phyloP scores from a whole-genome alignment of 2,113 vertebrate species.

The Seriola quinqueradiata region DNA sequence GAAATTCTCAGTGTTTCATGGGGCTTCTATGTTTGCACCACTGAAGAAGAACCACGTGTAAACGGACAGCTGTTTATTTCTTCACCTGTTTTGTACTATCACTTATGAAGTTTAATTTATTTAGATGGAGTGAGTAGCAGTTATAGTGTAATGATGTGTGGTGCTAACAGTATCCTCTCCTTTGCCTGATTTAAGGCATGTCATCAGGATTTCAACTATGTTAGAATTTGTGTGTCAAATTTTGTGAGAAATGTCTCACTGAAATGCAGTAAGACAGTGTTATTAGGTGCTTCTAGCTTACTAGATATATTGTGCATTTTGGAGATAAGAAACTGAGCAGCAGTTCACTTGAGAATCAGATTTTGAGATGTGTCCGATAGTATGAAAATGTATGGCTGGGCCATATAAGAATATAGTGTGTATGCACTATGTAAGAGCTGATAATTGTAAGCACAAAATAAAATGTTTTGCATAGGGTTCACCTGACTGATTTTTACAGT shows the following conservation, averaged over 20 bases:
- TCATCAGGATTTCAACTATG: constrained; percentile 31
- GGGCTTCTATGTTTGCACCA: constrained; percentile 45
- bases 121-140: constrained; percentile 52
- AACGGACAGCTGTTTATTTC: constrained; percentile 42
- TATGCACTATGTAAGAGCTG: constrained; percentile 56
- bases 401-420: constrained; percentile 67
- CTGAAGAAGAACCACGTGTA: constrained; percentile 26
- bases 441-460: constrained; percentile 79
- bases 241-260: constrained; percentile 51
- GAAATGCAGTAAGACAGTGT: constrained; percentile 53
- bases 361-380: constrained; percentile 51
- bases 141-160: constrained; percentile 59
- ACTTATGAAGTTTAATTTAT: constrained; percentile 74
- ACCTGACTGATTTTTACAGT: constrained; percentile 21
- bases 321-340: constrained; percentile 20
- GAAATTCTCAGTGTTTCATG: constrained; percentile 52
- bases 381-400: constrained; percentile 76
- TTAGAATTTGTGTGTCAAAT: constrained; percentile 48
- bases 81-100: constrained; percentile 57
- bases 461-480: constrained; percentile 67
- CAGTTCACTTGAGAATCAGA: constrained; percentile 31
- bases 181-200: constrained; percentile 39
- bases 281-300: constrained; percentile 64
- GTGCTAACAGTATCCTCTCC: constrained; percentile 47
- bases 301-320: constrained; percentile 53